These are phyloP conservation scores for Phyllotis vaccarum DNA, from an alignment of 2,797 vertebrate genomes.

Conservation along the genomic window DNA sequence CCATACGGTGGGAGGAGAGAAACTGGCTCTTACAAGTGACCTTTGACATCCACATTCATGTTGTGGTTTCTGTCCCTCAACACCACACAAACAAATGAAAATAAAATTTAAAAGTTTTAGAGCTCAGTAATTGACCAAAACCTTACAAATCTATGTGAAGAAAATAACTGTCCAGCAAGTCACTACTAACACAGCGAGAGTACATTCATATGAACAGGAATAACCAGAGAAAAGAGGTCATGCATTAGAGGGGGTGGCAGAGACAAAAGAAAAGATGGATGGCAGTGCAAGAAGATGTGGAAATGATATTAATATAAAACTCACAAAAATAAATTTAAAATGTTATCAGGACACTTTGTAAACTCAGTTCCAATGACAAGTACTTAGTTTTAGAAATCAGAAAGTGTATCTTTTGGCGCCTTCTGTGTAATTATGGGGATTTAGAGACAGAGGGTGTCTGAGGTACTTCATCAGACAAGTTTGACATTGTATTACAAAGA, in stretches of 20 bases:
- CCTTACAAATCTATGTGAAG: not conserved
- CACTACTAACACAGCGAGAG: not conserved
- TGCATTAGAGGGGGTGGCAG: not conserved
- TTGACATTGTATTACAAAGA: not conserved
- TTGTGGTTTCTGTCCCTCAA: not conserved
- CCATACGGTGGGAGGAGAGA: not conserved
- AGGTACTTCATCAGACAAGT: not conserved
- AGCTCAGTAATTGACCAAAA: not conserved
- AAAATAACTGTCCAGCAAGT: not conserved
- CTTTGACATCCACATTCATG: not conserved
- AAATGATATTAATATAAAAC: not conserved
- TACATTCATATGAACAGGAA: not conserved
- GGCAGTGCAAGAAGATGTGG: not conserved
- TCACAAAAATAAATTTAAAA: not conserved
- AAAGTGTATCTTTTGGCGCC: not conserved
- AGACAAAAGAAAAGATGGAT: too few relatives aligned
- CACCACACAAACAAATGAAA: not conserved
- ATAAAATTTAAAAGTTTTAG: not conserved
- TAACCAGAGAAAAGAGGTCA: not conserved
- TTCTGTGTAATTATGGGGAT: not conserved
- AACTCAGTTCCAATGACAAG: not conserved
- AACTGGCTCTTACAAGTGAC: too few relatives aligned
- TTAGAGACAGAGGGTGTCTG: not conserved
- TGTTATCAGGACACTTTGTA: not conserved
- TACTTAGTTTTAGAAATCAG: constrained; percentile 49